phyloP scores from a whole-genome alignment of 2,797 vertebrate species.

The Silurus aristotelis region DNA sequence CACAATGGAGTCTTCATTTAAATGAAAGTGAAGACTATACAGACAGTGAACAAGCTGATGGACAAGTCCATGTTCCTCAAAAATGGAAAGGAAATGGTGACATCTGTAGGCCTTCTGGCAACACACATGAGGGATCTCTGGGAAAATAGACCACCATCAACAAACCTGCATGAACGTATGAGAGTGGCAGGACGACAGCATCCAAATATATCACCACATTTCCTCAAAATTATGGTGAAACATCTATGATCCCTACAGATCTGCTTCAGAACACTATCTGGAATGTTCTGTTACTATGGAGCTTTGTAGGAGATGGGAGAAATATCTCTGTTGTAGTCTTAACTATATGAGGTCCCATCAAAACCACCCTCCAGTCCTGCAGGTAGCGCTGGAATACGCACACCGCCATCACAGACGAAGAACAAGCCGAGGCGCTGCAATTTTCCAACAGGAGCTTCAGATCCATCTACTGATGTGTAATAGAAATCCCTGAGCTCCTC shows the following conservation, averaged over 20 bases:
- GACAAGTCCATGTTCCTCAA: background rate
- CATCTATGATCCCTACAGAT: too few species aligned
- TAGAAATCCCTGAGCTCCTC: background rate
- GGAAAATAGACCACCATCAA: too few species aligned
- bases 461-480: background rate
- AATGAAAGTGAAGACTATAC: background rate
- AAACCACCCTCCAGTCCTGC: background rate
- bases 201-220: too few species aligned
- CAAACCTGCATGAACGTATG: too few species aligned
- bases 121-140: too few species aligned
- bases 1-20: background rate
- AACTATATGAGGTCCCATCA: too few species aligned
- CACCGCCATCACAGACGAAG: background rate
- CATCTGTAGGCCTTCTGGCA: constrained; percentile 14
- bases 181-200: too few species aligned
- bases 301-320: too few species aligned
- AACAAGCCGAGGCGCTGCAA: background rate
- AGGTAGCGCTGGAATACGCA: background rate
- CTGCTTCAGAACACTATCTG: too few species aligned
- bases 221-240: too few species aligned
- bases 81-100: constrained; percentile 4
- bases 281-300: too few species aligned
- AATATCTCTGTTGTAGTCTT: too few species aligned
- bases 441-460: background rate
- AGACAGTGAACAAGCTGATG: background rate